Evolutionary conservation across 2,888 invertebrate genomes (phyloP), one percentile per base, ranked within the genome.

Genomic region (Lasiommata megera): DNA sequence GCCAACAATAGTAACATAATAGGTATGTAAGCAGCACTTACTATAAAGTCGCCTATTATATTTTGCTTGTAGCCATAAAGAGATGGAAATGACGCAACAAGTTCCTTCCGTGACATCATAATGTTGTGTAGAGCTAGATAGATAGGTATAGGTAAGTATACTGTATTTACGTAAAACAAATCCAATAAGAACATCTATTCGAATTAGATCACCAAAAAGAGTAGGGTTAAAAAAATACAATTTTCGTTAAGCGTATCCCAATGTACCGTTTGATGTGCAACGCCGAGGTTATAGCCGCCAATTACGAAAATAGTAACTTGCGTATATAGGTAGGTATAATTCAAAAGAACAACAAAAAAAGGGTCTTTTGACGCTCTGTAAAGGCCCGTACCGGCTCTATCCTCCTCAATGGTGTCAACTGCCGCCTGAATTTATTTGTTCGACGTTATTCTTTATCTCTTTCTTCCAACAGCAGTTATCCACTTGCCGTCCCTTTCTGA

Each of bases 401-500:
- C 46, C 46, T 46, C 46, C 17, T 50, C 44, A 51, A 55, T 40
- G 34, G 52, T 60, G 54, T 59, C 58, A 58, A 56, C 53, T 55
- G 43, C 43, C 40, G 56, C 38, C 29, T 28, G 54, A 44, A 31
- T 62, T 58, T 53, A 46, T 41, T 38, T 17, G 37, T 36, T 23
- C 17, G 34, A 43, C 43, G 36, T 12, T 36, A 12, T 31, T 29
- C 14, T 37, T 53, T 3, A n/a, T 63, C 64, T 64, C 66, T 62
- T 53, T 63, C 53, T 43, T 28, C n/a, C 60, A 51, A 51, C 16
- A 11, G 38, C 8, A 14, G 16, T 41, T 34, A 47, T 14, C n/a
- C 31, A 29, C 9, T 28, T 14, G 56, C 46, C 56, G 51, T 62
- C 60, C 41, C 52, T 54, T 29, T 67, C 67, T 48, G 43, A 58